phyloP scores from a whole-genome alignment of 1,140 invertebrate genomes.

The Bombus waltoni region DNA sequence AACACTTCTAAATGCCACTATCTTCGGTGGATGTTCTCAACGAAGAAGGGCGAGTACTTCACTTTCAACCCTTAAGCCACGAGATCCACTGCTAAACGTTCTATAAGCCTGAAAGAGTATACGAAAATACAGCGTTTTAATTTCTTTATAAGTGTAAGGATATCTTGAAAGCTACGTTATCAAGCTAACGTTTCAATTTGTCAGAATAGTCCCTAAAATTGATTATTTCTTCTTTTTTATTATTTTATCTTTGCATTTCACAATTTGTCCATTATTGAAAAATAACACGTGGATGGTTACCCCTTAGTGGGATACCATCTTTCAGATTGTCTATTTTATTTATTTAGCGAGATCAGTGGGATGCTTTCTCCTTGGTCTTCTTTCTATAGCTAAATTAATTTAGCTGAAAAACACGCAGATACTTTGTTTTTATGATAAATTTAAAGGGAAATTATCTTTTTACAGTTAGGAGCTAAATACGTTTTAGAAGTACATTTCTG shows the following conservation, averaged over 20 bases:
- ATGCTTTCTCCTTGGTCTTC: too few species aligned
- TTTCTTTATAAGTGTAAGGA: neutral
- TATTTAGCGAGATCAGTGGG: too few species aligned
- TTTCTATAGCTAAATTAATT: neutral
- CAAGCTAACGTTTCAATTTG: too few species aligned
- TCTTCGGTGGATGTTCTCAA: constrained; percentile 35
- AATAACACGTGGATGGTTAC: too few species aligned
- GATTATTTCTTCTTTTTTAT: too few species aligned
- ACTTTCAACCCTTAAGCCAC: constrained; percentile 70
- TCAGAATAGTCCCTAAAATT: neutral
- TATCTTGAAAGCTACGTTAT: too few species aligned
- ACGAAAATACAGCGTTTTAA: neutral
- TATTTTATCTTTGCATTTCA: too few species aligned
- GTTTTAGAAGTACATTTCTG: neutral
- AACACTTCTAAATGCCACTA: constrained; percentile 64
- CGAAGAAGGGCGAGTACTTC: constrained; percentile 34
- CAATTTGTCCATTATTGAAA: too few species aligned
- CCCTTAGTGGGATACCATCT: too few species aligned
- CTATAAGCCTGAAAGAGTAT: neutral
- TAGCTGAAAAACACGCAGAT: neutral
- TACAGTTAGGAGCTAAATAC: neutral
- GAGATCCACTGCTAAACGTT: constrained; percentile 34
- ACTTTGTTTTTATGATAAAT: neutral
- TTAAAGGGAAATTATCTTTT: neutral
- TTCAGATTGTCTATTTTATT: too few species aligned